Base-by-base conservation (phyloP, 1,140 invertebrate species). In the Polypedilum pembai region DNA sequence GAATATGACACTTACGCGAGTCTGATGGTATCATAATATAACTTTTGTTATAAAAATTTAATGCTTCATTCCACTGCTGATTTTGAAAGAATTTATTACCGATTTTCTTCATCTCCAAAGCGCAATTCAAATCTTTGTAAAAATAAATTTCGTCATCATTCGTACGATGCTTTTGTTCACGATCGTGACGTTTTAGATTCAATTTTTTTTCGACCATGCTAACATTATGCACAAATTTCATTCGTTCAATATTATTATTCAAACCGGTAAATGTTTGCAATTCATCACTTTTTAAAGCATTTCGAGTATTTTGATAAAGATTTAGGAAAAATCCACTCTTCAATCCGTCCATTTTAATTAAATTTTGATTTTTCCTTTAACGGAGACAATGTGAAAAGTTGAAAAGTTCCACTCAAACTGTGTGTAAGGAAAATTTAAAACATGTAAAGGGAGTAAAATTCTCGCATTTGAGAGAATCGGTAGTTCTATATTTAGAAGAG, bases 31-130 rank as follows among this genome's bases (percentile, higher is more conserved):
- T 87, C 15, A 85, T 78, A 21, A 90, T 79, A 77, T 89, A 86
- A 75, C 90, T 89, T 76, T 89, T 85, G 72, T 88, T 92, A 82
- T 96, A 97, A 5, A 86, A 82, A 21, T 88, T 82, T 77, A 94
- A 82, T 0, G 94, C 91, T 77, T 87, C 87, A n/a, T 82, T 76
- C 84, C 90, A 94, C 78, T 92, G 87, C 74, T 90, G 90, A 76
- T 86, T 87, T 77, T 91, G 89, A 77, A 95, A 96, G 24, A 86
- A 88, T 72, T 85, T 84, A 79, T 96, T 96, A 17, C 93, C 95
- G 75, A 87, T 83, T 73, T 89, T 86, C 81, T 95, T 93, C 4
- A 89, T 81, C 74, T 85, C 80, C 18, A 86, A 81, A 0, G 92
- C 88, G 18, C n/a, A 74, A 45, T 21, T 74, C 69, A 41, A 33